Base-by-base conservation (phyloP, 2,797 vertebrate genomes). In the Pagetopsis macropterus region DNA sequence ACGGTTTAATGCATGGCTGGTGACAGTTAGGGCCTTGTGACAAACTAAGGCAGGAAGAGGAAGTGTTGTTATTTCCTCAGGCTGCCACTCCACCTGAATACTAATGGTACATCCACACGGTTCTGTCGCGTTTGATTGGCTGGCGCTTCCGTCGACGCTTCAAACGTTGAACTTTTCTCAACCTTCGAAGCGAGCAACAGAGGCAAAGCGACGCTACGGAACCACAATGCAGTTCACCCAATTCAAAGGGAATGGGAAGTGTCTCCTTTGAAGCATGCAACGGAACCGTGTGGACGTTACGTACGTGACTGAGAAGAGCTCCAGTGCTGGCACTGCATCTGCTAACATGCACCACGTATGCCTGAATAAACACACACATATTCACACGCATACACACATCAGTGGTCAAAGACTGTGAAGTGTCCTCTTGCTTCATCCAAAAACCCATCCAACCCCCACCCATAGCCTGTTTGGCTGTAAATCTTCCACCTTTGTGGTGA, bases 11-110 rank as follows among this genome's bases (percentile, higher is more conserved):
- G 52, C 59, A 54, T 48, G 46, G 51, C 69, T 57, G 84, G 23
- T 79, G 82, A 81, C 84, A 83, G 75, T 74, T 75, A 50, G 43
- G 45, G 61, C 57, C 68, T 70, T 67, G 78, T 79, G 87, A 89
- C 79, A 72, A 84, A 82, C 70, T 65, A 31, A 67, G 21, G 74
- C 79, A 70, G 84, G 78, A 79, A 81, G 63, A 71, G 75, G 79
- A 81, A 81, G 76, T 79, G 51, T 44, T 54, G 75, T 73, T 49
- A 44, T 65, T 84, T 85, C 77, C 66, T 78, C 54, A 5, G 80
- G 85, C 86, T 10, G 68, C 21, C 61, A 45, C 73, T 81, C 59
- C 72, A 78, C 79, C 69, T 73, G 81, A 90, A 83, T 82, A 72
- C 46, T 72, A 76, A 27, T 27, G 27, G 27, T 27, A 27, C 27